Evolutionary conservation across 2,888 invertebrate genomes (phyloP), one percentile per base, ranked within the genome.

Genomic region (Dysmachus trigonus): DNA sequence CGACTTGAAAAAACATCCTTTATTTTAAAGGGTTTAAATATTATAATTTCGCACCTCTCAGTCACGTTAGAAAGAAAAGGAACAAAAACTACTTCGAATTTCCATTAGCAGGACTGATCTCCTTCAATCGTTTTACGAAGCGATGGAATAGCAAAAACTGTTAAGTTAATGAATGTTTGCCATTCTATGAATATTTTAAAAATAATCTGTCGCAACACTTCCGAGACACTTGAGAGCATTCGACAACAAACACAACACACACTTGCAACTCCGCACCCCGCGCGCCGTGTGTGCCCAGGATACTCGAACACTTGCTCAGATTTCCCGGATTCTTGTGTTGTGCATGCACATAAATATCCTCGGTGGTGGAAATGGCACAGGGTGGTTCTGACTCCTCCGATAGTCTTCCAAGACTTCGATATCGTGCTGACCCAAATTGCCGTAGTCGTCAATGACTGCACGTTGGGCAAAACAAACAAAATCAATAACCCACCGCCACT

Each of bases 111-210:
- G 38, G 3, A 41, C 38, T 13, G 38, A 1, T 4, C n/a, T 15
- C 47, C 7, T 6, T 33, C 33, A 47, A n/a, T n/a, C 15, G 6
- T n/a, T 5, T 47, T n/a, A 47, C 47, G 15, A 47, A 47, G n/a
- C n/a, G 6, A 47, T n/a, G 47, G 47, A 47, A 47, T 47, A 47
- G 47, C 22, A 7, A 53, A 53, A 53, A 62, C 8, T 62, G 62
- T 62, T 62, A 62, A 62, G 62, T 62, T 76, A 76, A 76, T 76
- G 33, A 35, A 35, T 76, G 76, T 76, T 76, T 76, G 76, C 38
- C 35, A 76, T 76, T 38, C 76, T 76, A 76, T 76, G 76, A 76
- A 76, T 76, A 76, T 76, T 76, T 76, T 76, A 76, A 76, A 76
- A 76, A 76, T 76, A 76, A 76, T 76, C 38, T 76, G 76, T 38